A percentile compares a stretch with the other conserved stretches of the same genome.
These are phyloP conservation scores for Melipona bicolor DNA, from an alignment of 2,888 invertebrate genomes.

Conservation along the genomic window DNA sequence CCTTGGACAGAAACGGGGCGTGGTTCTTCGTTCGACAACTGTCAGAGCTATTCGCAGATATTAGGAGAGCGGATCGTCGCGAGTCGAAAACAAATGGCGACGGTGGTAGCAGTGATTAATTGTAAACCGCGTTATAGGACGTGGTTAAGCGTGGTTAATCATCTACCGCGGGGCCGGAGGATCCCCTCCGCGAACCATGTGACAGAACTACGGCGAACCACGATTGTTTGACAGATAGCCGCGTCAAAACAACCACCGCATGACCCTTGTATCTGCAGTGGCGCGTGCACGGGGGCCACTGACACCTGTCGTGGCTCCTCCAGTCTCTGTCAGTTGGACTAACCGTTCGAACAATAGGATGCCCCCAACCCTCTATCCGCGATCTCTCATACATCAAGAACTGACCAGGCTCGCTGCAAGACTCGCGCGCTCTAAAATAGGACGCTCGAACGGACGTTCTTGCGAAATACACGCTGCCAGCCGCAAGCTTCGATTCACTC, in stretches of 20 bases:
- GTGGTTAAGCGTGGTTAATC: constrained; percentile 66
- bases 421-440: constrained; percentile 8
- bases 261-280: constrained; percentile 49
- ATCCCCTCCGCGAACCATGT: constrained; percentile 49
- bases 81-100: constrained; percentile 52
- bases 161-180: constrained; percentile 47
- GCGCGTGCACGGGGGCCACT: constrained; percentile 57
- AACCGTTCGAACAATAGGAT: constrained; percentile 57
- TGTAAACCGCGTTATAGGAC: constrained; percentile 47
- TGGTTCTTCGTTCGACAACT: neutral
- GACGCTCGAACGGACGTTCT: constrained; percentile 18
- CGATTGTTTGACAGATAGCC: constrained; percentile 72
- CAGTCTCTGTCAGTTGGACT: constrained; percentile 55
- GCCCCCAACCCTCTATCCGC: constrained; percentile 15
- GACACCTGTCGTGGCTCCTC: constrained; percentile 65
- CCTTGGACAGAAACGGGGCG: neutral
- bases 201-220: constrained; percentile 67
- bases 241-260: constrained; percentile 69
- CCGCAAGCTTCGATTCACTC: neutral
- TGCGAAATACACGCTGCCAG: constrained; percentile 19
- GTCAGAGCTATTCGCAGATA: neutral
- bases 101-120: constrained; percentile 54
- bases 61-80: constrained; percentile 13
- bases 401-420: constrained; percentile 38
- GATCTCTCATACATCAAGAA: constrained; percentile 52